These are phyloP conservation scores for Terrapene triunguis DNA, from an alignment of 2,113 vertebrate genomes.

Conservation along the genomic window DNA sequence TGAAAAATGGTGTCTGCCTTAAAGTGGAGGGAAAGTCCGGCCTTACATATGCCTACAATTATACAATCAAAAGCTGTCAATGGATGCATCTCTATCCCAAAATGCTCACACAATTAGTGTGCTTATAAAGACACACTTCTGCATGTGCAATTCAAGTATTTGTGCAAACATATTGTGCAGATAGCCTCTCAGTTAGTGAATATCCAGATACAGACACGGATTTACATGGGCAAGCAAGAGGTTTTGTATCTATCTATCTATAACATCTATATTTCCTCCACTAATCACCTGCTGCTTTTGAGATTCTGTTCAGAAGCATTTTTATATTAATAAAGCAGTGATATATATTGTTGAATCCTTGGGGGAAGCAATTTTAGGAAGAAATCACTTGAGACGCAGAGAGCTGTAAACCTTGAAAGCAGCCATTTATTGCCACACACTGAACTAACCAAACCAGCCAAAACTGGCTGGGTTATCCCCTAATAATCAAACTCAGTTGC, in stretches of 20 bases:
- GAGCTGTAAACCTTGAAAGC: no score
- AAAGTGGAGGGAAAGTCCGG: background rate
- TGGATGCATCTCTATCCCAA: background rate
- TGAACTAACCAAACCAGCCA: no score
- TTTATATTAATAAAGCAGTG: no score
- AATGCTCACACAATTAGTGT: background rate
- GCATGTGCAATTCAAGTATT: background rate
- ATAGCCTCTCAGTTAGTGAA: background rate
- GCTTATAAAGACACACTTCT: background rate
- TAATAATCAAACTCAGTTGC: no score
- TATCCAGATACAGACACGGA: background rate
- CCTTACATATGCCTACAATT: background rate
- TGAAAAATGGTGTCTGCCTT: background rate
- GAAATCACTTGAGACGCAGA: no score
- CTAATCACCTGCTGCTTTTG: background rate
- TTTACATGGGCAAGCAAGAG: no score
- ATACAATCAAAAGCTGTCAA: background rate
- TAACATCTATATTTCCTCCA: no score
- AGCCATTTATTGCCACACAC: no score
- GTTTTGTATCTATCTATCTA: no score
- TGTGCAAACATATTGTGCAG: background rate
- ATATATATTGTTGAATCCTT: no score
- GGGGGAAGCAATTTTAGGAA: no score
- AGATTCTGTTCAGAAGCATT: background rate
- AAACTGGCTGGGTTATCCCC: no score